Base-by-base conservation (phyloP, 1,140 invertebrate species). In the Meteorus sp. region DNA sequence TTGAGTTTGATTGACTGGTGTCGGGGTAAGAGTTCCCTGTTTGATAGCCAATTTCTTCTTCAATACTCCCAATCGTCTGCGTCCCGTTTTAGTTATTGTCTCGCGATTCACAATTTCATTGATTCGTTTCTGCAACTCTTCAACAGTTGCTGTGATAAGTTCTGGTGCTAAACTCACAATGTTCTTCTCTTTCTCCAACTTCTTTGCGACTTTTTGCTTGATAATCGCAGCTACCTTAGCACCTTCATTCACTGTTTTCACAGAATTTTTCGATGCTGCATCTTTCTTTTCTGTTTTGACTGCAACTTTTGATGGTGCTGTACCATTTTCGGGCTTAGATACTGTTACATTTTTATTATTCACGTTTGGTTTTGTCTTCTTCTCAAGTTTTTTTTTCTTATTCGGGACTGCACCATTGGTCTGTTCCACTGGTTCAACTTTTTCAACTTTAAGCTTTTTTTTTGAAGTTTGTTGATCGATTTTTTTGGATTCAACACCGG, bases 101-200 rank as follows among this genome's bases (percentile, higher is more conserved):
- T 35, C 51, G 23, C 68, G 57, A 6, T 25, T 58, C 47, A 56
- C 13, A 6, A 76, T 67, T 37, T 60, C 45, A 5, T 50, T 37
- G 7, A 76, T 67, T 52, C 29, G 70, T 7, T 51, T 1, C 39
- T 65, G 62, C 19, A 76, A 54, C 7, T 67, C n/a, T 25, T 72
- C 70, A 1, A 29, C 1, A 19, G 54, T 51, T 27, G 68, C 35
- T 8, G 59, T 60, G 1, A 60, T 31, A n/a, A 61, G 53, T 3
- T 54, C 8, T 15, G 55, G 25, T 9, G n/a, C n/a, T n/a, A n/a
- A n/a, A n/a, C n/a, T 50, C 55, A 50, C 25, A 60, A 11, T 58
- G 20, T 0, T 56, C 60, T 13, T 45, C 43, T 41, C 47, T 6
- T 33, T 51, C 13, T 15, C 50, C 17, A 0, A 6, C 3, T 27